Evolutionary conservation across 2,888 invertebrate species (phyloP).

Genomic region (Trilocha varians): DNA sequence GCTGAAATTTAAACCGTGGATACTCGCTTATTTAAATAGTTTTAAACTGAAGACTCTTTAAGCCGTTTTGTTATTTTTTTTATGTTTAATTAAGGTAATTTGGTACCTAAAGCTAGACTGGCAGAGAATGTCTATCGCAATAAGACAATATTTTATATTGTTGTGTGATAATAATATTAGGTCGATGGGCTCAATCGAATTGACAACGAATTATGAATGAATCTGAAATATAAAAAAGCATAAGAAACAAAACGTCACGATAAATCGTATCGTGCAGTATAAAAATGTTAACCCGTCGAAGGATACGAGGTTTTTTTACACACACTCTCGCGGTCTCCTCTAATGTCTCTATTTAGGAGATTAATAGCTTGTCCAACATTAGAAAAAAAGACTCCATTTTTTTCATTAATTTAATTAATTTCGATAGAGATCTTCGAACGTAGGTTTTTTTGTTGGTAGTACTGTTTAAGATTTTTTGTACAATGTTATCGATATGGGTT

Average conservation of each 20-base stretch:
- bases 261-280: neutral
- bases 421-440: constrained; percentile 44
- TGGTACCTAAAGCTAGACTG: no score
- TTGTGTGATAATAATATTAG: no score
- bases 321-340: constrained; percentile 44
- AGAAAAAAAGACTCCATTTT: constrained; percentile 48
- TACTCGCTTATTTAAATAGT: no score
- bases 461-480: neutral
- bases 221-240: neutral
- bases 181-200: no score
- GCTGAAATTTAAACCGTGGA: no score
- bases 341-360: constrained; percentile 72
- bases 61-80: no score
- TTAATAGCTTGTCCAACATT: constrained; percentile 59
- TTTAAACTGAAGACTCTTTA: no score
- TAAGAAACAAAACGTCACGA: neutral
- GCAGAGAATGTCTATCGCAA: no score
- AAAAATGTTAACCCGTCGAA: neutral
- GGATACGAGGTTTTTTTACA: constrained; percentile 24
- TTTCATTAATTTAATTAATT: constrained; percentile 66
- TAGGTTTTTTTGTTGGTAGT: constrained; percentile 1
- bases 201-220: no score
- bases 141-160: no score
- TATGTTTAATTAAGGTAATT: no score
- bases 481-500: neutral